Base-by-base conservation (phyloP, 2,797 vertebrate genomes). In the Phrynocephalus vlangalii region DNA sequence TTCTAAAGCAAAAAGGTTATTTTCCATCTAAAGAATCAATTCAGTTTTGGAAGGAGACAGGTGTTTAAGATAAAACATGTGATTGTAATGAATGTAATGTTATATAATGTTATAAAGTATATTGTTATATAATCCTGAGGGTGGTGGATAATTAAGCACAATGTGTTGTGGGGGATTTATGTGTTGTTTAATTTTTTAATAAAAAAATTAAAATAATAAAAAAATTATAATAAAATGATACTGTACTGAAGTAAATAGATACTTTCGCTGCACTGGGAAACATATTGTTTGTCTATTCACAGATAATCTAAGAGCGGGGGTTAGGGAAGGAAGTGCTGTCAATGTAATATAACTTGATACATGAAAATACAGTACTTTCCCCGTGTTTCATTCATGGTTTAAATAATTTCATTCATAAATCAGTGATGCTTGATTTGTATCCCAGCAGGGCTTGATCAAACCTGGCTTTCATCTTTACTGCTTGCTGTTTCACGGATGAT, bases 401-500 rank as follows among this genome's bases (percentile, higher is more conserved):
- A 82, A 66, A n/a, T 76, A 90, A 86, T 79, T 82, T 67, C 60
- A 91, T 92, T 2, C 2, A 66, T 85, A 86, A 86, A 18, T 2
- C 24, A 85, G 20, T 86, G 33, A 88, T 86, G 91, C 52, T 9
- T 60, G 52, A 83, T 72, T 87, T 89, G 60, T 86, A 79, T 88
- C 22, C 79, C 86, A 30, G 6, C 6, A 87, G 38, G 82, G 83
- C 48, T 7, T 48, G 38, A 87, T 72, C 52, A 56, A 13, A 56
- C 52, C 52, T 56, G 9, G 13, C 52, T 87, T 90, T 50, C 85
- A 66, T 87, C 26, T 73, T 87, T 70, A 16, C 6, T 87, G 33
- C 22, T 44, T 87, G 50, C 33, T 91, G 44, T 84, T 91, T 83
- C 84, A 83, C 81, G 18, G 85, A 18, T 75, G 81, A 88, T 86